A percentile compares a stretch with the other conserved stretches of the same genome.
These are phyloP conservation scores for Dromius quadrimaculatus DNA, from an alignment of 2,888 invertebrate species.

Conservation along the genomic window DNA sequence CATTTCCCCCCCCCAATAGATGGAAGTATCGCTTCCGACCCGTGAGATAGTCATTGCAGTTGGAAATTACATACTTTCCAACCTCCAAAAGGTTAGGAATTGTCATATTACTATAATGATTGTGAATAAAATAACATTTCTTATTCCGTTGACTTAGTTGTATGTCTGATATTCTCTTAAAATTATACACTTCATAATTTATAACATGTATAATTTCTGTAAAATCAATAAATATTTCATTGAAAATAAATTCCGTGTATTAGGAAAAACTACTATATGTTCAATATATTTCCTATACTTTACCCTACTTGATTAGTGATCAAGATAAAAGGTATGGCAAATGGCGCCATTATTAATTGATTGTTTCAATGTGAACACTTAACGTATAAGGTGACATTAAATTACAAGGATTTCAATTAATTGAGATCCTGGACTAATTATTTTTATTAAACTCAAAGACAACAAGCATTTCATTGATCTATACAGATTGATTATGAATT, in stretches of 20 bases:
- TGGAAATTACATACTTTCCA: too few species aligned
- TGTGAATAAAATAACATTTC: too few species aligned
- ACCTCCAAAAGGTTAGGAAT: too few species aligned
- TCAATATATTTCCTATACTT: slow-evolving; percentile 9
- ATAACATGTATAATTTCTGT: too few species aligned
- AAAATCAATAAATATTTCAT: neutral
- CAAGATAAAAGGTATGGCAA: slow-evolving; percentile 8
- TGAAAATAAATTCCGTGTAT: neutral
- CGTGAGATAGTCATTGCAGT: too few species aligned
- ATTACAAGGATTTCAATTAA: slow-evolving; percentile 36
- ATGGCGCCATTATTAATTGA: slow-evolving; percentile 25
- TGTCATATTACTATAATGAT: too few species aligned
- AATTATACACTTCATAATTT: neutral
- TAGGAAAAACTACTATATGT: neutral
- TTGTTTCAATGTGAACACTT: slow-evolving; percentile 34
- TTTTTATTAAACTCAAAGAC: slow-evolving; percentile 30
- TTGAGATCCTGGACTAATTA: slow-evolving; percentile 35
- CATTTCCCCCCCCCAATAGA: too few species aligned
- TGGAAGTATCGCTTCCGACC: too few species aligned
- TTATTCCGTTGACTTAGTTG: too few species aligned
- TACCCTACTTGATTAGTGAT: neutral
- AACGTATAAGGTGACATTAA: slow-evolving; percentile 45
- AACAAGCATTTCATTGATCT: slow-evolving; percentile 7
- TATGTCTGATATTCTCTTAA: too few species aligned
- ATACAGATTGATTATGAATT: slow-evolving; percentile 2